Evolutionary conservation across 2,888 invertebrate genomes (phyloP).

Genomic region (Prosopocoilus inquinatus): DNA sequence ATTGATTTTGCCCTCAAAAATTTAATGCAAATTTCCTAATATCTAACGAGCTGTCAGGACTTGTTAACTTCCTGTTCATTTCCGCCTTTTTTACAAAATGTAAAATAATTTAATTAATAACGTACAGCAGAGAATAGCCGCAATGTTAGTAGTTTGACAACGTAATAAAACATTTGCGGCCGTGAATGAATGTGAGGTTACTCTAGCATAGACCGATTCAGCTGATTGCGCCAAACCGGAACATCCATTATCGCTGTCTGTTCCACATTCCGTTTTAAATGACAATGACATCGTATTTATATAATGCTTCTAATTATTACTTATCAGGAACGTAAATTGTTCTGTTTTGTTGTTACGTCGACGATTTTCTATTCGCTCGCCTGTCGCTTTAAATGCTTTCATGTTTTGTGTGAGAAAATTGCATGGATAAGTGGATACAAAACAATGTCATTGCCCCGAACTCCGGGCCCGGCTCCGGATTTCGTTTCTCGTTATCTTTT

Average conservation of each 20-base stretch:
- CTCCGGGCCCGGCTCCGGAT: too few species aligned
- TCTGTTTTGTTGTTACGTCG: neutral
- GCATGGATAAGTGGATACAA: too few species aligned
- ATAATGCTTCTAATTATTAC: conserved; percentile 24
- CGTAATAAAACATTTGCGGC: conserved; percentile 34
- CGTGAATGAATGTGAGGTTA: conserved; percentile 35
- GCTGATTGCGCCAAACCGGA: conserved; percentile 35
- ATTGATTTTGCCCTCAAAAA: too few species aligned
- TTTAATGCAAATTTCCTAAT: too few species aligned
- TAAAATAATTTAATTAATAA: conserved; percentile 16
- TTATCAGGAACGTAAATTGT: conserved; percentile 8
- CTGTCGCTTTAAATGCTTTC: too few species aligned
- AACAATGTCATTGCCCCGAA: too few species aligned
- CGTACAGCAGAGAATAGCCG: conserved; percentile 9
- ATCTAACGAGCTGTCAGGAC: too few species aligned
- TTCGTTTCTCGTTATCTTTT: too few species aligned
- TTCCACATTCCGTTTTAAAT: conserved; percentile 30
- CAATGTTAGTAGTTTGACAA: conserved; percentile 29
- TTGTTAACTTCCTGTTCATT: neutral
- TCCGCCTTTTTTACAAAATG: neutral
- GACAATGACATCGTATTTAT: conserved; percentile 31
- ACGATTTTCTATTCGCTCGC: too few species aligned
- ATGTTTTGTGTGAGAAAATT: too few species aligned
- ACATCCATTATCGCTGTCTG: conserved; percentile 33
- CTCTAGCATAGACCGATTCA: conserved; percentile 34